Evolutionary conservation across 35 echinoderm and acorn worm genomes (phyloP), one percentile per base, ranked within the genome.

Genomic region (Ophiothrix spiculata): DNA sequence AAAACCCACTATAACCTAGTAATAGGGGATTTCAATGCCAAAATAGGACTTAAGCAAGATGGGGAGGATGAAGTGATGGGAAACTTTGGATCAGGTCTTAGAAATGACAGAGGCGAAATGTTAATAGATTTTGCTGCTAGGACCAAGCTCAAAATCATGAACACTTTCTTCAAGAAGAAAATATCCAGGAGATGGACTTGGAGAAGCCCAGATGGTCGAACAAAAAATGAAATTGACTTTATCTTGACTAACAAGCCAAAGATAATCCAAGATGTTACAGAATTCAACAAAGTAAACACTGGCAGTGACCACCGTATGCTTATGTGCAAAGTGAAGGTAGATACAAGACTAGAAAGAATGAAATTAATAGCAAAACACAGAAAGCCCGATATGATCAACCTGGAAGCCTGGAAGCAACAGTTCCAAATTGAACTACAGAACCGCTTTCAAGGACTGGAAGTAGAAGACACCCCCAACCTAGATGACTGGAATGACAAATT

Each of bases 221-320:
- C 77, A 45, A 88, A 88, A 42, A 88, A 88, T 82, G 86, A 76
- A 76, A 31, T 76, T 76, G 74, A 76, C 74, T 76, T 60, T n/a
- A 29, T 76, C 74, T 28, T 76, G 29, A 76, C 74, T 6, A 76
- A 76, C 33, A 76, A 76, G 33, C 74, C 25, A 76, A 76, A 35
- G 25, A 76, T 13, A 76, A 35, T 76, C 74, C 33, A 31, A 76
- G 33, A 31, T 31, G n/a, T n/a, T n/a, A n/a, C n/a, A n/a, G n/a
- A n/a, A n/a, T n/a, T n/a, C n/a, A n/a, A n/a, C n/a, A n/a, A 76
- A 11, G 74, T 76, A 28, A 76, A 76, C 36, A 80, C 77, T 4
- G 77, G 49, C 23, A 88, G 86, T 38, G 86, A 88, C 77, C 75
- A 88, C 40, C 45, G 45, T 21, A 8, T 54, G 45, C n/a, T n/a